Conservation (phyloP, 2,797 vertebrate genomes). For the Hapalemur alaotrensis region DNA sequence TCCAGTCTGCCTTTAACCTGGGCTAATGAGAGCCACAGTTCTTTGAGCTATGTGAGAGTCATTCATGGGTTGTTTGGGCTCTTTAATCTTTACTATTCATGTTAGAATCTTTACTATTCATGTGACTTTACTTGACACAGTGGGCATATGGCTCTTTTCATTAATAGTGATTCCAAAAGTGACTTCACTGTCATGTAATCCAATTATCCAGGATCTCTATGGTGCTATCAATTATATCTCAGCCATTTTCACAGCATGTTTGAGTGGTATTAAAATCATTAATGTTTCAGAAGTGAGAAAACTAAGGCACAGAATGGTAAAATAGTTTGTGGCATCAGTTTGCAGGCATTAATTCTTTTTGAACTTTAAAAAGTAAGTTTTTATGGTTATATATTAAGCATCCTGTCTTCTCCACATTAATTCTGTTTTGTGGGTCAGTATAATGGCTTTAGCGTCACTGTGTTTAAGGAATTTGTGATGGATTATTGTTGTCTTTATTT, state of each 20-base stretch:
- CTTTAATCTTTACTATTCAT: neutral
- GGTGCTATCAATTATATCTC: neutral
- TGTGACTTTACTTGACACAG: neutral
- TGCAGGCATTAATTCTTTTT: neutral
- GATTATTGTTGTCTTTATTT: neutral
- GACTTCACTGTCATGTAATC: neutral
- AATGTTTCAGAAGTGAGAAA: constrained; percentile 42
- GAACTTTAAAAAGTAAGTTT: neutral
- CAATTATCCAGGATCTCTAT: neutral
- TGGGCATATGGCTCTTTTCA: neutral
- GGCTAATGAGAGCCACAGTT: neutral
- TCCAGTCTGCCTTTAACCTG: neutral
- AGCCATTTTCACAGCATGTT: constrained; percentile 1
- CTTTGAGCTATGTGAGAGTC: neutral
- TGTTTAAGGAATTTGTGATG: neutral
- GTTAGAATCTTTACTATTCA: neutral
- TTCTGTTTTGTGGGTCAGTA: constrained; percentile 9
- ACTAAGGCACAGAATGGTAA: neutral
- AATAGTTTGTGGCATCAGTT: neutral
- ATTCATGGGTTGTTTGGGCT: neutral
- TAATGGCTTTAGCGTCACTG: neutral
- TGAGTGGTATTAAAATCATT: constrained; percentile 12
- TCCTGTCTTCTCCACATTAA: neutral
- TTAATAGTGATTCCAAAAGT: constrained; percentile 23
- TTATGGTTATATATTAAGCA: neutral